Percentiles rank a stretch among this genome's conserved stretches.
These are phyloP conservation scores for Phyllostomus discolor DNA, from an alignment of 2,113 vertebrate species.

Conservation along the genomic window DNA sequence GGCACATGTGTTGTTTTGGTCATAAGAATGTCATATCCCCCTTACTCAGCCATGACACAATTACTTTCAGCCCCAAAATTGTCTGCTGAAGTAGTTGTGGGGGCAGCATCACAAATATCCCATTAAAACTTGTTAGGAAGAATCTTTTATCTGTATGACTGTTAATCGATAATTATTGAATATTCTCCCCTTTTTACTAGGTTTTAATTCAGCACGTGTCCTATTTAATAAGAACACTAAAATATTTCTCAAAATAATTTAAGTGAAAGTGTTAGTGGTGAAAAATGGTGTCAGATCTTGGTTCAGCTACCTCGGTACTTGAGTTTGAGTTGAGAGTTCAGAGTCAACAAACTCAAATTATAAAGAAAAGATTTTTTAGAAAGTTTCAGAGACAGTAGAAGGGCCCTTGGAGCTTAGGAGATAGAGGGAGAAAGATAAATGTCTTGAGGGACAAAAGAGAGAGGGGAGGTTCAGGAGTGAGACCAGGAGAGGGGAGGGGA, in stretches of 20 bases:
- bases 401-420: no score
- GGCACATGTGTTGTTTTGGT: constrained; percentile 7
- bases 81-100: not conserved
- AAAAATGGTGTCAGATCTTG: not conserved
- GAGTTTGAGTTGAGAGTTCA: not conserved
- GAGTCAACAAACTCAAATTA: not conserved
- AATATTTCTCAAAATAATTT: not conserved
- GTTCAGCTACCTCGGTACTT: not conserved
- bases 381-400: not conserved
- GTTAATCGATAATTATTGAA: constrained; percentile 31
- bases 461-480: not conserved
- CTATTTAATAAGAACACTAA: not conserved
- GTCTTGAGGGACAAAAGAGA: not conserved
- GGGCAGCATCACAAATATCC: not conserved
- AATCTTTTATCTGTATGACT: not conserved
- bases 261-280: not conserved
- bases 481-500: not conserved
- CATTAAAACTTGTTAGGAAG: constrained; percentile 3
- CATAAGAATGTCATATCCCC: not conserved
- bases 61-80: not conserved
- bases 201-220: not conserved
- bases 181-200: not conserved
- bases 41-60: not conserved
- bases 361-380: not conserved
- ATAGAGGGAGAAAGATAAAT: not conserved